phyloP scores from a whole-genome alignment of 2,888 invertebrate genomes.

The Didymodactylos carnosus region DNA sequence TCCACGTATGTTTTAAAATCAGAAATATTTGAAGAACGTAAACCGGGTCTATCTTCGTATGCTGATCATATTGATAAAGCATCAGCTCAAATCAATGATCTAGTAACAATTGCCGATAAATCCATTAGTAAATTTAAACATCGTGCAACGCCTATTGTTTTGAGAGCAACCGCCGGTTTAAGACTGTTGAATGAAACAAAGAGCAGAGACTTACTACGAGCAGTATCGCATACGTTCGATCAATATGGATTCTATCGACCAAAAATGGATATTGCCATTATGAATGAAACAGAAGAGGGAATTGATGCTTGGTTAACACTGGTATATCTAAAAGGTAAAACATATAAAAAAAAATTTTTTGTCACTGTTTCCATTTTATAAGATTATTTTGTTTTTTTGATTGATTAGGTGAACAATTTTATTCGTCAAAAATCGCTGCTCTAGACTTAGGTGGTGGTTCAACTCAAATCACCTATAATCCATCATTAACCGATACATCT shows the following conservation, averaged over 20 bases:
- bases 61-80: neutral
- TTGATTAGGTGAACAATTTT: neutral
- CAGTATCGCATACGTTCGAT: neutral
- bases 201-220: neutral
- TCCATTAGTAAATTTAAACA: conserved; percentile 1
- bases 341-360: neutral
- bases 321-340: conserved; percentile 9
- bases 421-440: neutral
- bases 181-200: conserved; percentile 3
- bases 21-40: neutral
- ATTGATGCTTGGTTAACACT: conserved; percentile 15
- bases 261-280: conserved; percentile 1
- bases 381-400: no score
- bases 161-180: conserved; percentile 13
- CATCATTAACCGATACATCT: neutral
- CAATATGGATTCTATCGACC: conserved; percentile 4
- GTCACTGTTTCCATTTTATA: no score
- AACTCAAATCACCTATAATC: conserved; percentile 11
- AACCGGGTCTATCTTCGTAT: conserved; percentile 14
- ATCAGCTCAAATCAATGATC: neutral
- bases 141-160: neutral
- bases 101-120: neutral
- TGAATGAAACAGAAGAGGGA: conserved; percentile 11
- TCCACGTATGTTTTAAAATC: neutral
- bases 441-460: conserved; percentile 13